Base-by-base conservation (phyloP, 2,888 invertebrate species). In the Cordilura impudica region DNA sequence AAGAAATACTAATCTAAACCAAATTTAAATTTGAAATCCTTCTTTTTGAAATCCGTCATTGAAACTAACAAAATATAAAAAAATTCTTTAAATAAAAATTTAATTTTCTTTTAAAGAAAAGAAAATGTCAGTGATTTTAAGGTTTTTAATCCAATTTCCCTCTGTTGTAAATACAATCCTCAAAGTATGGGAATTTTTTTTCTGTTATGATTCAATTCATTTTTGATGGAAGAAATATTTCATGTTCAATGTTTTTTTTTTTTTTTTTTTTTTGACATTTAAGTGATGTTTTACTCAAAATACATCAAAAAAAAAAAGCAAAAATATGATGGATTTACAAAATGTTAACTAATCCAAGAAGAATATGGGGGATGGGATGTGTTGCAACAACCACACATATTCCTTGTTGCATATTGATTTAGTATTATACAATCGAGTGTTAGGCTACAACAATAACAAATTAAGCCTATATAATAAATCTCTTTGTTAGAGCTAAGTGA, bases 271-370 rank as follows among this genome's bases (percentile, higher is more conserved):
- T 49, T 18, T 12, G 39, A 31, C 47, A 51, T 5, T 14, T 60
- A 60, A 18, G 26, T 47, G 35, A 69, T 69, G 31, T 58, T 58
- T 69, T 69, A 47, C 16, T 60, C 26, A 51, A 60, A 70, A 70
- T 43, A 3, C 35, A 39, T 16, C 5, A 23, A n/a, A 51, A 4
- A 14, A 3, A 51, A 14, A 26, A 51, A 31, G 0, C 4, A 56
- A 51, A 39, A 39, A 35, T 2, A 23, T 35, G 5, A 19, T 1
- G 19, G 18, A 51, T 70, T 58, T 26, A 39, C 7, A 45, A 66
- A 23, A 18, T 14, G 18, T 19, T 31, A 4, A 4, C 12, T 16
- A 35, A 23, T 4, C n/a, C 26, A 60, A 51, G 39, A 60, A n/a
- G n/a, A n/a, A n/a, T 21, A 51, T 60, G 18, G 16, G 21, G 67